A percentile compares a stretch with the other conserved stretches of the same genome.
Conservation (phyloP, 35 echinoderm and acorn worm genomes). For the Heliocidaris erythrogramma region DNA sequence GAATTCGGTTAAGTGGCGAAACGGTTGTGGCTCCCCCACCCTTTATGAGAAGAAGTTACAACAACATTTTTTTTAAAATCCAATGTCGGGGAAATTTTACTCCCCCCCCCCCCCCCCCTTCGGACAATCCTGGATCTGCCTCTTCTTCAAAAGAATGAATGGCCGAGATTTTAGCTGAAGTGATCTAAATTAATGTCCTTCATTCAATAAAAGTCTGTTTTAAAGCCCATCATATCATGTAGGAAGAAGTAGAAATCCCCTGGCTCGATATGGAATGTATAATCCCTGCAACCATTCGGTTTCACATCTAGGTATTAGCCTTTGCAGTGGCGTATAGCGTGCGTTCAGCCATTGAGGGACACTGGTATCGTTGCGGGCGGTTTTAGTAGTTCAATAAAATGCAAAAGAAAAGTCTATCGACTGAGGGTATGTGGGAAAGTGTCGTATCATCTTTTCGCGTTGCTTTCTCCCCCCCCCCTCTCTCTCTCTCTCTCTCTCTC, state of each 20-base stretch:
- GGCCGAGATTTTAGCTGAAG: not conserved
- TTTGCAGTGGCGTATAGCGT: not conserved
- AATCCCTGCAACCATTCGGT: not conserved
- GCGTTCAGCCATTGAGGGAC: not conserved
- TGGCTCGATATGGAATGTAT: not conserved
- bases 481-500: too few relatives aligned
- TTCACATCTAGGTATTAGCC: not conserved
- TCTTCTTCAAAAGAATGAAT: not conserved
- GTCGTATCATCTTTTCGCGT: too few relatives aligned
- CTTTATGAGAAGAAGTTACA: too few relatives aligned
- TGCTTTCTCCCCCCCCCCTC: too few relatives aligned
- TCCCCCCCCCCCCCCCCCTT: too few relatives aligned
- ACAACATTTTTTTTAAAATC: too few relatives aligned
- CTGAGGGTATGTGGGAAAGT: too few relatives aligned
- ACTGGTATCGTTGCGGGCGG: not conserved
- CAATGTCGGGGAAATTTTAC: too few relatives aligned
- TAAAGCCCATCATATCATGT: not conserved
- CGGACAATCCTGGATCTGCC: not conserved
- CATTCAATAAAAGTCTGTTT: not conserved
- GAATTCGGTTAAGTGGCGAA: too few relatives aligned
- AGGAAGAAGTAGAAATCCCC: not conserved
- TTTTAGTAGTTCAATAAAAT: too few relatives aligned
- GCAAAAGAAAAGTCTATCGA: too few relatives aligned
- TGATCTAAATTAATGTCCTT: not conserved
- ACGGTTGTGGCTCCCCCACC: too few relatives aligned